Percentiles rank a stretch among this genome's conserved stretches.
phyloP scores from a whole-genome alignment of 2,888 invertebrate genomes.

The Coenonympha glycerion region DNA sequence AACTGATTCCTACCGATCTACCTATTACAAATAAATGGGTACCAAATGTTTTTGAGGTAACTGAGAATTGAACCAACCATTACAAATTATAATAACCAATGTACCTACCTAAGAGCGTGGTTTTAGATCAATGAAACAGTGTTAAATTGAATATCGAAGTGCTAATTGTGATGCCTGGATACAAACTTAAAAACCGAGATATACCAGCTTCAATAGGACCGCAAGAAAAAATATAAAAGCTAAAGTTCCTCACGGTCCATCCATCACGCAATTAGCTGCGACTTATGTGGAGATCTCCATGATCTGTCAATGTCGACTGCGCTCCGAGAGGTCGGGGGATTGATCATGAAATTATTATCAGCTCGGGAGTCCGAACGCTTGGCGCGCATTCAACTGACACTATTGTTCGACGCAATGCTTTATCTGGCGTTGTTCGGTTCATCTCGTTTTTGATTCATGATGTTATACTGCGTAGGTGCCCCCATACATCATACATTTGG shows the following conservation, averaged over 20 bases:
- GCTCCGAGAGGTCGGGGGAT: constrained; percentile 38
- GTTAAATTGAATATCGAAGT: no score
- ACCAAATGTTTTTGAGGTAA: no score
- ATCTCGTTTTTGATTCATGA: not conserved
- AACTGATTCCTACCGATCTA: no score
- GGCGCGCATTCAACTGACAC: constrained; percentile 22
- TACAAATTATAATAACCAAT: no score
- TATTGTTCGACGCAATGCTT: constrained; percentile 23
- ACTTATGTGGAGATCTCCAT: constrained; percentile 31
- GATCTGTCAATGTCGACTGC: constrained; percentile 42
- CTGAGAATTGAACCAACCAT: no score
- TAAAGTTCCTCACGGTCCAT: constrained; percentile 26
- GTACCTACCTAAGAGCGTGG: no score
- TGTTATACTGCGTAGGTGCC: no score
- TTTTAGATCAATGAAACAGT: no score
- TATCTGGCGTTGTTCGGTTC: no score
- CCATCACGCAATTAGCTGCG: constrained; percentile 40
- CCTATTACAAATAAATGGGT: no score
- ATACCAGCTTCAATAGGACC: not conserved
- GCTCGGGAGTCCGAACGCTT: constrained; percentile 22
- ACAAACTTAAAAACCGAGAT: not conserved
- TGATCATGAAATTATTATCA: constrained; percentile 40
- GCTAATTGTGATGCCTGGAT: not conserved
- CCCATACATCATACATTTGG: not conserved
- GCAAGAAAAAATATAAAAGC: constrained; percentile 15